Conservation (phyloP, 2,888 invertebrate genomes). For the Agrypnus murinus region DNA sequence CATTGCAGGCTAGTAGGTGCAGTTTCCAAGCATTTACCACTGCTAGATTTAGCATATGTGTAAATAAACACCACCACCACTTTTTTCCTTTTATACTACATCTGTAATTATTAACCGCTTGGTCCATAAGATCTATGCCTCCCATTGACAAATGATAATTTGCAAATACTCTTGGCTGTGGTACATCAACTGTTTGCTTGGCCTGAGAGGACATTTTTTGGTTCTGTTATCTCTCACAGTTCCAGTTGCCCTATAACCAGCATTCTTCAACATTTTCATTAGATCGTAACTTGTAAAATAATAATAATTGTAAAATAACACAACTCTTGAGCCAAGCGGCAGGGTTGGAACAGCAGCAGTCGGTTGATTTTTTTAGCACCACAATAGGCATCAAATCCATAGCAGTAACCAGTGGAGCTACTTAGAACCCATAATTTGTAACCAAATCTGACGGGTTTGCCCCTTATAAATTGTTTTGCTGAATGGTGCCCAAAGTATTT, state of each 20-base stretch:
- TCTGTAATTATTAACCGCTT: no score
- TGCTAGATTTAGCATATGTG: no score
- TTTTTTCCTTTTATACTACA: no score
- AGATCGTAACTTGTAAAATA: conserved; percentile 53
- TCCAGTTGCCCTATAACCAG: conserved; percentile 38
- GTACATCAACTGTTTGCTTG: conserved; percentile 43
- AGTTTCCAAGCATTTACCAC: conserved; percentile 35
- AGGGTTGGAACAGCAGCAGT: conserved; percentile 21
- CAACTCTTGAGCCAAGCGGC: conserved; percentile 52
- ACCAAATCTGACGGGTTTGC: conserved; percentile 60
- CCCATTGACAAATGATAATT: conserved; percentile 44
- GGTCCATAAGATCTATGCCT: no score
- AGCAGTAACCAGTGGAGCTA: conserved; percentile 57
- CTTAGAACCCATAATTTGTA: conserved; percentile 60
- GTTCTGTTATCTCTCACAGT: no score
- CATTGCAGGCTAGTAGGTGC: no score
- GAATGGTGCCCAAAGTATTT: no score
- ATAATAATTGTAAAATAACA: conserved; percentile 45
- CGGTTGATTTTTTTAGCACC: conserved; percentile 45
- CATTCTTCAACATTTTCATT: conserved; percentile 33
- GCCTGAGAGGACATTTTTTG: conserved; percentile 41
- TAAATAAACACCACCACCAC: no score
- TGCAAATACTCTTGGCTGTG: conserved; percentile 34
- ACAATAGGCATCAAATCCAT: conserved; percentile 56
- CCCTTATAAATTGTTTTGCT: no score